Percentiles rank a stretch among this genome's conserved stretches.
phyloP scores from a whole-genome alignment of 2,888 invertebrate species.

The Drosophila helvetica region DNA sequence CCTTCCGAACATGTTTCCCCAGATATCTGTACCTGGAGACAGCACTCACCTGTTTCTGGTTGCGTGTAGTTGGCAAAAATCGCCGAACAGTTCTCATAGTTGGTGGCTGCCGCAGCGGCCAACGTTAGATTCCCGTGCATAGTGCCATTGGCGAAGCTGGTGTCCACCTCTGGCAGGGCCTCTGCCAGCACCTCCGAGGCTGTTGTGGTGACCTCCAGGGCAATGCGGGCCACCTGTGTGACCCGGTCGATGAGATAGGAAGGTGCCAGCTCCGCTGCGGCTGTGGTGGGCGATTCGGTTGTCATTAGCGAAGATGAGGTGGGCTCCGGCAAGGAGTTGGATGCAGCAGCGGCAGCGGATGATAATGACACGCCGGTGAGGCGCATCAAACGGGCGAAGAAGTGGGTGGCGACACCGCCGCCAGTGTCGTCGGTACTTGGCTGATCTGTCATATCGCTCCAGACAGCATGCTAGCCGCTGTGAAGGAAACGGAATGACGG shows the following conservation, averaged over 20 bases:
- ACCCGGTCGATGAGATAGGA: slow-evolving; percentile 45
- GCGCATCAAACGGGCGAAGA: slow-evolving; percentile 23
- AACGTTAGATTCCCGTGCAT: slow-evolving; percentile 43
- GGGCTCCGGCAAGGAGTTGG: slow-evolving; percentile 37
- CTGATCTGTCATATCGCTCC: slow-evolving; percentile 49
- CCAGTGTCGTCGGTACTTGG: slow-evolving; percentile 31
- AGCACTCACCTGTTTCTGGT: slow-evolving; percentile 72
- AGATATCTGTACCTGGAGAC: no score
- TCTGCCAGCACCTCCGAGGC: slow-evolving; percentile 18
- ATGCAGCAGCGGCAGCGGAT: slow-evolving; percentile 20
- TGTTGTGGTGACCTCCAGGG: slow-evolving; percentile 23
- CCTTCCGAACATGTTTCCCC: no score
- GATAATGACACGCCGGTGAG: slow-evolving; percentile 13
- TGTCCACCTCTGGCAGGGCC: slow-evolving; percentile 12
- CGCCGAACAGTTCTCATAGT: slow-evolving; percentile 76
- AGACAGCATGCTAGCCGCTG: slow-evolving; percentile 32
- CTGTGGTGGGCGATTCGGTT: slow-evolving; percentile 8
- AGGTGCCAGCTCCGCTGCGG: slow-evolving; percentile 8
- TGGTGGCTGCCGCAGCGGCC: slow-evolving; percentile 58
- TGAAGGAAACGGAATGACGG: not conserved
- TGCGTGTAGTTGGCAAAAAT: slow-evolving; percentile 80
- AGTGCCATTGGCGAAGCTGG: slow-evolving; percentile 14
- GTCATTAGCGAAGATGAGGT: slow-evolving; percentile 23
- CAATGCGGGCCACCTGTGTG: slow-evolving; percentile 32
- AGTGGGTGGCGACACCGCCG: slow-evolving; percentile 28